Conservation (phyloP, 2,797 vertebrate genomes). For the Hyperoplus lanceolatus region DNA sequence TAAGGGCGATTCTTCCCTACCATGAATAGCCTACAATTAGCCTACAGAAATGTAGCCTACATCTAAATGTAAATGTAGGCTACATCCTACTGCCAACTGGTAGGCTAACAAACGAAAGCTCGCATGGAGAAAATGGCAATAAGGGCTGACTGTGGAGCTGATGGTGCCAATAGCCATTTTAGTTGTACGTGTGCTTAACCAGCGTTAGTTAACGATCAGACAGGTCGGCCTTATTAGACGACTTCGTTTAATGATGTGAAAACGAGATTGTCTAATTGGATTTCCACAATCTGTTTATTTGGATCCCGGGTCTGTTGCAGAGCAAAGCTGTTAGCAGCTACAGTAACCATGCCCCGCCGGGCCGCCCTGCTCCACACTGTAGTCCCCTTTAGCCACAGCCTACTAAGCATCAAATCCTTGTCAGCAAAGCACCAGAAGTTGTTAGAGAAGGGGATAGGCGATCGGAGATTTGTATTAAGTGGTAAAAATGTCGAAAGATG, state of each 20-base stretch:
- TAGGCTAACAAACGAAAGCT: neutral
- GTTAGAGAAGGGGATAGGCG: neutral
- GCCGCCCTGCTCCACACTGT: constrained; percentile 37
- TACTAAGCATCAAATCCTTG: constrained; percentile 20
- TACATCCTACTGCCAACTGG: neutral
- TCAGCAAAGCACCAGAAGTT: rapidly evolving
- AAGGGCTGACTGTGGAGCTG: constrained; percentile 24
- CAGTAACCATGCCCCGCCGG: constrained; percentile 44
- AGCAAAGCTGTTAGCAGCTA: constrained; percentile 61
- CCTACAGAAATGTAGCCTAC: too few species aligned
- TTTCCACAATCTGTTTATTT: constrained; percentile 81
- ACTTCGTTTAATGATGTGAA: constrained; percentile 65
- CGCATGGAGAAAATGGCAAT: neutral
- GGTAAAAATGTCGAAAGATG: constrained; percentile 31
- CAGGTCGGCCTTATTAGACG: constrained; percentile 43
- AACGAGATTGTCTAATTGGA: constrained; percentile 80
- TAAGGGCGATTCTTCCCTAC: neutral
- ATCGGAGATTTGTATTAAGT: constrained; percentile 1
- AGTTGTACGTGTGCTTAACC: constrained; percentile 29
- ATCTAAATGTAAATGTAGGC: too few species aligned
- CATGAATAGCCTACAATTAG: neutral
- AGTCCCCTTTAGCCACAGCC: constrained; percentile 6
- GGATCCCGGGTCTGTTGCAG: constrained; percentile 66
- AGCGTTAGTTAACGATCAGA: constrained; percentile 1
- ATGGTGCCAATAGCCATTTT: constrained; percentile 56